These are phyloP conservation scores for Psammodynastes pulverulentus DNA, from an alignment of 2,113 vertebrate genomes.

Conservation along the genomic window DNA sequence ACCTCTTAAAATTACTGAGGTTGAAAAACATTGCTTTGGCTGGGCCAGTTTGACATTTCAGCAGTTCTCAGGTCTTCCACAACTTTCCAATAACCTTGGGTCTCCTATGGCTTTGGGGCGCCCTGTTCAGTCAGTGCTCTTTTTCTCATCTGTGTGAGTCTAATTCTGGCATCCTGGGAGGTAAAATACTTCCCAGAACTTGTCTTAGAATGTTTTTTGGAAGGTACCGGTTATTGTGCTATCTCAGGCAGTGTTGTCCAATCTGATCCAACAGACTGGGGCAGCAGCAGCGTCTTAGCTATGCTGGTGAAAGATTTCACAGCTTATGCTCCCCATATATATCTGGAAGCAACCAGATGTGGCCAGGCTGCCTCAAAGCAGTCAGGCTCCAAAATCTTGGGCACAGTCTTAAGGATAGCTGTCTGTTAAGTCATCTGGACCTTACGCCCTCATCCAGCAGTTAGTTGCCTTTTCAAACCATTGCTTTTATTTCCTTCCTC, in stretches of 20 bases:
- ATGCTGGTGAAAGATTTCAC: neutral
- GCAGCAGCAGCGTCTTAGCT: neutral
- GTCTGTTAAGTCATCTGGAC: neutral
- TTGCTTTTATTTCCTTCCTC: neutral
- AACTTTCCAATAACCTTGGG: neutral
- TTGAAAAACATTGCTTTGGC: neutral
- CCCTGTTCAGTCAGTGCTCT: neutral
- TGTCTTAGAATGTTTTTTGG: neutral
- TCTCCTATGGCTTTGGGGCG: neutral
- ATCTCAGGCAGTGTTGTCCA: neutral
- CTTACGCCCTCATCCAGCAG: neutral
- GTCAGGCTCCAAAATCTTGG: neutral
- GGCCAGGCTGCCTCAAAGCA: neutral
- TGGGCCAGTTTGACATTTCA: neutral
- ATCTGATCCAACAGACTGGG: neutral
- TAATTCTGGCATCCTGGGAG: neutral
- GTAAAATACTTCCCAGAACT: neutral
- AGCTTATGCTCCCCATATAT: neutral
- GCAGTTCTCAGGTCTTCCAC: neutral
- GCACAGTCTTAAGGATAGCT: neutral
- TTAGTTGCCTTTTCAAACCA: neutral
- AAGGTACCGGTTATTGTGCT: neutral
- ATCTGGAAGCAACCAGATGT: neutral
- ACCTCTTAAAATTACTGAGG: neutral
- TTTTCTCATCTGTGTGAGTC: neutral